phyloP scores from a whole-genome alignment of 2,888 invertebrate species.

The Leucozona laternaria region DNA sequence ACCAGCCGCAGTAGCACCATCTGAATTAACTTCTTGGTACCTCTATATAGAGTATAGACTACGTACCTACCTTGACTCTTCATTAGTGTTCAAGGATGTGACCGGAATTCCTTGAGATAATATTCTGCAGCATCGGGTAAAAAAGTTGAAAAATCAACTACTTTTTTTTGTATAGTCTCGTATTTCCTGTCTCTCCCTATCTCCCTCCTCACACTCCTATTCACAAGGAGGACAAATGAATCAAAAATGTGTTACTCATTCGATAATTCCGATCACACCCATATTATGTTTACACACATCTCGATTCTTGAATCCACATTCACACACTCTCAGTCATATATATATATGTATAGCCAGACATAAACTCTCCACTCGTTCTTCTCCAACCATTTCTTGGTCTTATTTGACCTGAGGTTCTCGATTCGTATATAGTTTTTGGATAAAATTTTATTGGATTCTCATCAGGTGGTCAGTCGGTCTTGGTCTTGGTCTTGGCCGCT shows the following conservation, averaged over 20 bases:
- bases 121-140: conserved; percentile 35
- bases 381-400: not conserved
- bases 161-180: not conserved
- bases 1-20: conserved; percentile 38
- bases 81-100: conserved; percentile 73
- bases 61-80: conserved; percentile 65
- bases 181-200: not conserved
- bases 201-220: not conserved
- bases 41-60: not conserved
- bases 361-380: not conserved
- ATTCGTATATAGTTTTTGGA: conserved; percentile 63
- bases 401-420: conserved; percentile 59
- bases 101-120: conserved; percentile 66
- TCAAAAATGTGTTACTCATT: conserved; percentile 70
- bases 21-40: conserved; percentile 55
- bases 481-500: conserved; percentile 1
- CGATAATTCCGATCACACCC: conserved; percentile 75
- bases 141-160: conserved; percentile 66
- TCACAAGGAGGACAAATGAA: conserved; percentile 64
- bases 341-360: conserved; percentile 20
- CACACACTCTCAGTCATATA: not conserved
- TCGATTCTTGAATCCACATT: not conserved
- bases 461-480: conserved; percentile 60
- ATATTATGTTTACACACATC: conserved; percentile 44
- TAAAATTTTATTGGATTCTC: conserved; percentile 72